Conservation (phyloP, 2,888 invertebrate genomes). For the Pristionchus mayeri region DNA sequence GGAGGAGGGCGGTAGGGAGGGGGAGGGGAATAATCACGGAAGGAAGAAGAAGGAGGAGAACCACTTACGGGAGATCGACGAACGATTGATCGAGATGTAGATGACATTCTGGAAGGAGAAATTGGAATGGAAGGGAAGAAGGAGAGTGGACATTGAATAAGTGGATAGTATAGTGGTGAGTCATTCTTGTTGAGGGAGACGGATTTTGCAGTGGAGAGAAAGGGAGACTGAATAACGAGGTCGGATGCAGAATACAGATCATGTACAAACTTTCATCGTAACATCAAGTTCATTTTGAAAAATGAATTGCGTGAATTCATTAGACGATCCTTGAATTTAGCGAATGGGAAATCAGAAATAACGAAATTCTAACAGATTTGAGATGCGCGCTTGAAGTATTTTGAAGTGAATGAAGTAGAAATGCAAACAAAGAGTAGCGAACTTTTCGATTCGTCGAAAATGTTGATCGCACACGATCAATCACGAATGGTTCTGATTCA, state of each 20-base stretch:
- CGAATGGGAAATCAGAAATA: not conserved
- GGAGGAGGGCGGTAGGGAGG: not conserved
- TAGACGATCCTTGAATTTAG: too few relatives aligned
- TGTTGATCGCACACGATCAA: not conserved
- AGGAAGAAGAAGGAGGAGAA: not conserved
- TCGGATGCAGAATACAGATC: not conserved
- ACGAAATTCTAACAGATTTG: not conserved
- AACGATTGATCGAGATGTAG: not conserved
- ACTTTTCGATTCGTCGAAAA: not conserved
- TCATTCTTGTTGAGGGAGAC: not conserved
- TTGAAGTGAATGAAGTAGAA: not conserved
- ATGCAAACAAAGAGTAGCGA: not conserved
- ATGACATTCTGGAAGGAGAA: slow-evolving; percentile 1
- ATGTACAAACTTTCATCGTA: not conserved
- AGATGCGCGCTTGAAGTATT: slow-evolving; percentile 31
- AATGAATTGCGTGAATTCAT: too few relatives aligned
- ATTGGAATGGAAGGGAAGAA: not conserved
- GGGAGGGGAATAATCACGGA: not conserved
- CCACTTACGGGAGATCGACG: slow-evolving; percentile 8
- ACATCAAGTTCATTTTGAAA: too few relatives aligned
- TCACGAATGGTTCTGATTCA: too few relatives aligned
- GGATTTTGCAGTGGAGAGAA: not conserved
- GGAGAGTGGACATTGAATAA: not conserved
- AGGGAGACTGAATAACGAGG: not conserved
- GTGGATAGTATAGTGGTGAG: not conserved